A percentile compares a stretch with the other conserved stretches of the same genome.
Evolutionary conservation across 2,797 vertebrate genomes (phyloP).

Genomic region (Mareca penelope): DNA sequence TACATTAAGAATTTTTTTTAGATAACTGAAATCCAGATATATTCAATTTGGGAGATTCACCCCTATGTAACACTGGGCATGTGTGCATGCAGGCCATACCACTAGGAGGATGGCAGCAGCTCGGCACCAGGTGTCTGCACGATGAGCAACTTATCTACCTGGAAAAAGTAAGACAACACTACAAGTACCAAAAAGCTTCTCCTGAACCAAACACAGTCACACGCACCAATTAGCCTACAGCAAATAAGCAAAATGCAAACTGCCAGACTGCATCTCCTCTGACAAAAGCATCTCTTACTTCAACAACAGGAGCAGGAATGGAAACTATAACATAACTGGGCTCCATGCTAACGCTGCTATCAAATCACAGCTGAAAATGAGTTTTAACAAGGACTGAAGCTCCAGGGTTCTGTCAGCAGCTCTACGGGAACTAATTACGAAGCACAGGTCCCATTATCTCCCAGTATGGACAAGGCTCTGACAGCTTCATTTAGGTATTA

Average conservation of each 20-base stretch:
- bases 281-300: neutral
- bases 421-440: constrained; percentile 11
- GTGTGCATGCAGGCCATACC: accelerated
- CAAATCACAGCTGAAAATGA: constrained; percentile 38
- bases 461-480: constrained; percentile 15
- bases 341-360: neutral
- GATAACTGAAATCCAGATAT: neutral
- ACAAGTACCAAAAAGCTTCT: neutral
- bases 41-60: accelerated
- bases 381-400: constrained; percentile 19
- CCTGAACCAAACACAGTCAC: neutral
- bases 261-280: neutral
- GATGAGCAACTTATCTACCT: neutral
- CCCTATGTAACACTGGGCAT: neutral
- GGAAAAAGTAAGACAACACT: neutral
- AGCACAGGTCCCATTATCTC: constrained; percentile 27
- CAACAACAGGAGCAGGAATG: neutral
- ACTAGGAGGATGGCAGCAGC: neutral
- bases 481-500: constrained; percentile 14
- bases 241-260: neutral
- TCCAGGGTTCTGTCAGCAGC: constrained; percentile 50
- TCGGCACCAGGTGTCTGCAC: accelerated
- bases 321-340: neutral
- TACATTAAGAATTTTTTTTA: neutral
- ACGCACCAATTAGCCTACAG: neutral